Base-by-base conservation (phyloP, 2,797 vertebrate species). In the Acestrorhynchus altus region DNA sequence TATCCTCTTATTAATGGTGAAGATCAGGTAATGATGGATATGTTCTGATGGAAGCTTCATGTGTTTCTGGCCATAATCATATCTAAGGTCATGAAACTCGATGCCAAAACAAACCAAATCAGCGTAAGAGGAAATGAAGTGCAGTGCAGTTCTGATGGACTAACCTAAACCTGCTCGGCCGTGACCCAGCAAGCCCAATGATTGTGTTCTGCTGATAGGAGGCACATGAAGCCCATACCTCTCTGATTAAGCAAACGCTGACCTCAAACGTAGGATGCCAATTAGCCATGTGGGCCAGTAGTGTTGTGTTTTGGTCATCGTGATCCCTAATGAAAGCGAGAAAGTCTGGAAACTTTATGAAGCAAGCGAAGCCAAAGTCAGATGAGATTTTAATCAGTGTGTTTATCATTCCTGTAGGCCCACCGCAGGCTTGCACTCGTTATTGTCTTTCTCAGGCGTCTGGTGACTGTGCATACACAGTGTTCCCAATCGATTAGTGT, bases 361-460 rank as follows among this genome's bases (percentile, higher is more conserved):
- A 47, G 42, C 11, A 16, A 26, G 22, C 24, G 4, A 18, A 66
- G 64, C 40, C 61, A 24, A 64, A 64, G 61, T 28, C 64, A 66
- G 39, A 66, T 66, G 64, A 66, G 64, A 66, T 66, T 66, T 66
- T 47, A 66, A 66, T 66, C 64, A 66, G 64, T 26, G 22, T 64
- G 64, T 66, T 66, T 66, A 66, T 18, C 22, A 47, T 66, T 66
- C 22, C 64, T 26, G 40, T 13, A 12, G 16, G 39, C n/a, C 39
- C n/a, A 42, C 20, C 26, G 20, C 64, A 47, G 15, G n/a, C 26
- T 42, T 16, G 61, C 16, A 47, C 22, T 47, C 22, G 46, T 47
- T 66, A 66, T 47, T 42, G 26, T 66, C 8, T 44, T 22, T 61
- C 39, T 26, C 13, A 46, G 42, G 64, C 64, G 42, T 46, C 42